Conservation (phyloP, 1,140 invertebrate genomes). For the Rhyacophila brunnea region DNA sequence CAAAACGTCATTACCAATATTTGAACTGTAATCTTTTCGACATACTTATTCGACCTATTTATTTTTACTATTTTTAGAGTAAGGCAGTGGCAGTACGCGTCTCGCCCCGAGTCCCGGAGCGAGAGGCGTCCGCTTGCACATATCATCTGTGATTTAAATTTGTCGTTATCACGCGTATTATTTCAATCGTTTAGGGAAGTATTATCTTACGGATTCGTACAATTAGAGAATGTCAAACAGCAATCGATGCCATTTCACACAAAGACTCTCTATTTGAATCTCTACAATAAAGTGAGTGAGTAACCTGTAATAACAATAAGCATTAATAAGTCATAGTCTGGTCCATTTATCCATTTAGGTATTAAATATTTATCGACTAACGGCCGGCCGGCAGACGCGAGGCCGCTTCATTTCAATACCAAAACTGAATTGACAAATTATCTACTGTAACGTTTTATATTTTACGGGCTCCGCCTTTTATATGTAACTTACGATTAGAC, state of each 20-base stretch:
- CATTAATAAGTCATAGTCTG: constrained; percentile 19
- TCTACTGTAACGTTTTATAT: neutral
- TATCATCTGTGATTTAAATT: constrained; percentile 31
- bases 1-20: constrained; percentile 56
- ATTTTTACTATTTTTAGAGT: constrained; percentile 11
- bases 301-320: neutral
- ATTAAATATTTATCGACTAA: constrained; percentile 15
- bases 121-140: constrained; percentile 21
- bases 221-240: neutral
- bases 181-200: constrained; percentile 13
- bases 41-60: constrained; percentile 4
- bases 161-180: neutral
- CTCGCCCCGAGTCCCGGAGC: neutral
- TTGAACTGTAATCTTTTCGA: constrained; percentile 8
- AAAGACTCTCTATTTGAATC: constrained; percentile 33
- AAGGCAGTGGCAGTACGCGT: no score
- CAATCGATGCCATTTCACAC: constrained; percentile 19
- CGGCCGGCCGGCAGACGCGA: neutral
- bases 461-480: neutral
- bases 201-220: neutral
- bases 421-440: constrained; percentile 4
- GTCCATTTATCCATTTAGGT: constrained; percentile 35
- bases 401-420: constrained; percentile 5
- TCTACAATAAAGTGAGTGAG: constrained; percentile 13
- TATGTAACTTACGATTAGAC: constrained; percentile 6